phyloP scores from a whole-genome alignment of 2,113 vertebrate species.

The Ranitomeya imitator region DNA sequence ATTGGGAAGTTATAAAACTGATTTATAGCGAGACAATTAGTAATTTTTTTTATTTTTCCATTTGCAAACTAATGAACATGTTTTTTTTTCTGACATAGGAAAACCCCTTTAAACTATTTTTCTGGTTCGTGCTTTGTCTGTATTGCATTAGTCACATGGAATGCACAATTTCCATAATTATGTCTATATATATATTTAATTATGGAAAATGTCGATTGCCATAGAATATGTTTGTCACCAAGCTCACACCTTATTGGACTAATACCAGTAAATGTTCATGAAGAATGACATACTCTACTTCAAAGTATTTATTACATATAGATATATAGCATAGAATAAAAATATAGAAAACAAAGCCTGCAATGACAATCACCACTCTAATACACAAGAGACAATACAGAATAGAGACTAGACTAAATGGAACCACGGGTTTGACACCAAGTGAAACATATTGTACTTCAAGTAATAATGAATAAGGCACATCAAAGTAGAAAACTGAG shows the following conservation, averaged over 20 bases:
- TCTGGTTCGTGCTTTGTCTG: neutral
- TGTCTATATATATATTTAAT: neutral
- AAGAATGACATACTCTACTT: neutral
- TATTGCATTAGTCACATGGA: neutral
- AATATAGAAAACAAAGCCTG: slow-evolving; percentile 40
- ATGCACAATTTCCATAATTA: neutral
- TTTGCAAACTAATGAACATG: no score
- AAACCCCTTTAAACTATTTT: neutral
- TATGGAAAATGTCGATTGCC: neutral
- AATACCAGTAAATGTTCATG: neutral
- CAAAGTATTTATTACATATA: neutral
- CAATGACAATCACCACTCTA: slow-evolving; percentile 41
- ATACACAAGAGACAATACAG: slow-evolving; percentile 52
- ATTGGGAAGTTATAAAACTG: no score
- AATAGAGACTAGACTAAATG: slow-evolving; percentile 57
- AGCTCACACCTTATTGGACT: neutral
- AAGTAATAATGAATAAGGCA: slow-evolving; percentile 47
- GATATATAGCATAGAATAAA: neutral
- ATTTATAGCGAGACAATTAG: no score
- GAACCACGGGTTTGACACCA: slow-evolving; percentile 45
- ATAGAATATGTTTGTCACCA: neutral
- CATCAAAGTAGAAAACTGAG: slow-evolving; percentile 11
- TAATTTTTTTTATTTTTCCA: no score
- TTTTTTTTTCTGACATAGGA: no score
- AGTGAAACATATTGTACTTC: slow-evolving; percentile 46